Percentiles rank a stretch among this genome's conserved stretches.
phyloP scores from a whole-genome alignment of 2,888 invertebrate species.

The Pyrrhosoma nymphula region DNA sequence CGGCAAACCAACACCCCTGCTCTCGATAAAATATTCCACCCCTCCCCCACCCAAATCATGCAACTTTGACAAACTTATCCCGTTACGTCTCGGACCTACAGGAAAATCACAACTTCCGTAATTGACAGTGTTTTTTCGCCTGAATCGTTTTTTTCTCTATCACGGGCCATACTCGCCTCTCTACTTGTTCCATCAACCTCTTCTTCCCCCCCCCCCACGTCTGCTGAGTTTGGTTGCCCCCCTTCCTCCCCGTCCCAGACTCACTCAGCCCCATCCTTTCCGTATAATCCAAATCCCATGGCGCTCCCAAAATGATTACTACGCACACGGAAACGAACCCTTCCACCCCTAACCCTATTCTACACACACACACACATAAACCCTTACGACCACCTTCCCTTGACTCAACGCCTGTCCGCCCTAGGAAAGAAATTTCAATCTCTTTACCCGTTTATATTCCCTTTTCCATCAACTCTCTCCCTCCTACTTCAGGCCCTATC shows the following conservation, averaged over 20 bases:
- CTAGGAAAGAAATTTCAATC: neutral
- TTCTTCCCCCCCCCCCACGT: neutral
- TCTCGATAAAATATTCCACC: neutral
- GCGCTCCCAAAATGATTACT: neutral
- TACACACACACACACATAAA: neutral
- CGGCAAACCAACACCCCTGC: neutral
- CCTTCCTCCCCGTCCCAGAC: too few relatives aligned
- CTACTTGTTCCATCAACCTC: neutral
- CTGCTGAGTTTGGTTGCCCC: too few relatives aligned
- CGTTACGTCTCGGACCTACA: neutral
- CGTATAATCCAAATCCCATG: neutral
- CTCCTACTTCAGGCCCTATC: neutral
- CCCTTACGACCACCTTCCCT: neutral
- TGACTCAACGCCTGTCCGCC: neutral
- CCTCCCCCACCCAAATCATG: neutral
- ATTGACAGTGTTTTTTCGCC: neutral
- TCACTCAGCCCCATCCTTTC: neutral
- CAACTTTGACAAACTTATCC: neutral
- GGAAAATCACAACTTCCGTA: constrained; percentile 10
- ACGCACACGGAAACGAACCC: neutral
- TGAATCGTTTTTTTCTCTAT: neutral
- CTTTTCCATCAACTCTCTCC: neutral
- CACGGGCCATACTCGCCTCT: neutral
- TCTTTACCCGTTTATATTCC: neutral
- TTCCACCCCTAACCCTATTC: neutral